Evolutionary conservation across 2,113 vertebrate species (phyloP).

Genomic region (Laterallus jamaicensis): DNA sequence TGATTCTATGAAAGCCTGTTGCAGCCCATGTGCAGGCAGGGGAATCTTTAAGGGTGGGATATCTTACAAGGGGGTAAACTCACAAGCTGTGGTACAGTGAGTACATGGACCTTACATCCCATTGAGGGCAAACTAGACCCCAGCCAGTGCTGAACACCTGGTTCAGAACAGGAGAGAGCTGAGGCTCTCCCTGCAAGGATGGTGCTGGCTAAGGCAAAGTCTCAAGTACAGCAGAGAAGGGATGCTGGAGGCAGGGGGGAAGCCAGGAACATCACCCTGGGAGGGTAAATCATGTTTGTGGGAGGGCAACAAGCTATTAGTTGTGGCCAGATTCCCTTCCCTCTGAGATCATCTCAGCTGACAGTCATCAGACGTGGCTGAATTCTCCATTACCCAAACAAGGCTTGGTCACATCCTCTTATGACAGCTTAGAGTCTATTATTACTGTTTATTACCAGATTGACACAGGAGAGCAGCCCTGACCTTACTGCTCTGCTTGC

Average conservation of each 20-base stretch:
- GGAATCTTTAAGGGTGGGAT: background rate
- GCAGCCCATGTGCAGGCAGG: rapidly evolving
- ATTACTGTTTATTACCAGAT: background rate
- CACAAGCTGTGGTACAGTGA: background rate
- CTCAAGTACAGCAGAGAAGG: background rate
- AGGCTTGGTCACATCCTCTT: constrained; percentile 21
- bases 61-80: background rate
- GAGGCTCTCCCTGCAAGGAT: background rate
- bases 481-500: background rate
- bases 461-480: background rate
- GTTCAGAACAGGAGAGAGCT: background rate
- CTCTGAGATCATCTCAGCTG: background rate
- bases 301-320: background rate
- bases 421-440: constrained; percentile 4
- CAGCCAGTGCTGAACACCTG: background rate
- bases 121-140: background rate
- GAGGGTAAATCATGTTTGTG: background rate
- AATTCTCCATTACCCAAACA: background rate
- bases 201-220: no score
- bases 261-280: rapidly evolving
- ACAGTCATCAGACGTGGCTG: background rate
- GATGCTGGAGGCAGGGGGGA: background rate
- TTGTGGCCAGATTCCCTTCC: background rate
- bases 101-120: background rate
- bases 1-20: background rate